Evolutionary conservation across 2,797 vertebrate species (phyloP).

Genomic region (Anisognathus igniventris): DNA sequence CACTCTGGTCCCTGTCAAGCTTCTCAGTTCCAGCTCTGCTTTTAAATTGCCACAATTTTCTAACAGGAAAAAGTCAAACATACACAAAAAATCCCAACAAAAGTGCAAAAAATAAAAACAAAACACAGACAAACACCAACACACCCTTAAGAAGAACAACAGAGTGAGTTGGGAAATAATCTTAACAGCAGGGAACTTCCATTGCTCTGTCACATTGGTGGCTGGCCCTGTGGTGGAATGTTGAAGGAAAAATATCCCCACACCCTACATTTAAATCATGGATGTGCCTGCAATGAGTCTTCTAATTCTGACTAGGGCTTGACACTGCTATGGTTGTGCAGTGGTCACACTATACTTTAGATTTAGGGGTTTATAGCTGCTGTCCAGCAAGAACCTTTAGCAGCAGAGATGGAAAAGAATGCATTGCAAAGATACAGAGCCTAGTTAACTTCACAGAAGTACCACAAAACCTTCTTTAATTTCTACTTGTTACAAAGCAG

Average conservation of each 20-base stretch:
- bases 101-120: background rate
- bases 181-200: background rate
- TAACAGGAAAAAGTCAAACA: background rate
- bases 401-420: background rate
- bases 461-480: background rate
- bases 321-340: background rate
- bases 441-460: background rate
- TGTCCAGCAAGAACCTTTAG: background rate
- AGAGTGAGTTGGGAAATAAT: background rate
- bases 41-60: background rate
- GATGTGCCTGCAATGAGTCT: background rate
- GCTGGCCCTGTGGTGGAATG: background rate
- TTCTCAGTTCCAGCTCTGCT: background rate
- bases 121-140: background rate
- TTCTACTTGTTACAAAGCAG: background rate
- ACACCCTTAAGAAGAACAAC: fast-evolving
- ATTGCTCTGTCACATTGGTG: background rate
- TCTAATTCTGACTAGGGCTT: background rate
- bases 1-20: background rate
- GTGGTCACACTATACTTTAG: background rate
- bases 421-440: background rate
- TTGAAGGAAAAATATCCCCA: background rate
- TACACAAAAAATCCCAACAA: fast-evolving
- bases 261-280: background rate
- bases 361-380: fast-evolving